Evolutionary conservation across 2,888 invertebrate genomes (phyloP), one percentile per base, ranked within the genome.

Genomic region (Nomada flava): DNA sequence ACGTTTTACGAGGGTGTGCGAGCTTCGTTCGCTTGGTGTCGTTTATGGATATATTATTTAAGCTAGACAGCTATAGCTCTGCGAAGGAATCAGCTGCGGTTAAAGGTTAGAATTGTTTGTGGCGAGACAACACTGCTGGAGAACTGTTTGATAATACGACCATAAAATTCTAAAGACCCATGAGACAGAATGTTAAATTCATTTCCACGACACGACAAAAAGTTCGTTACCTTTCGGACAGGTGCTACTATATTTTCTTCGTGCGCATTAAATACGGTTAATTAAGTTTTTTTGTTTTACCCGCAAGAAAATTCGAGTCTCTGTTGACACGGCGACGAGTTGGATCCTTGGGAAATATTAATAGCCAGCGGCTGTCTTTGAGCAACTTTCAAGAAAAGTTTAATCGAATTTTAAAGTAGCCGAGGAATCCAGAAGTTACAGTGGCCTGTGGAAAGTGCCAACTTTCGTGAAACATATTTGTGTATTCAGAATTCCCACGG

Each of bases 321-420:
- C 47, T 15, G 15, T 47, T 47, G 47, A 47, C 47, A 47, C 20
- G 18, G 23, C 36, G 11, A 42, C 44, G 18, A 26, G 50, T 4
- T 69, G 18, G 20, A 29, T 18, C 42, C 26, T 67, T 47, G n/a
- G 15, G 50, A 57, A 59, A 71, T 76, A 76, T 77, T 79, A 79
- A 79, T 69, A 77, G 18, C 42, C 50, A 13, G 26, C 44, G n/a
- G 5, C 26, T 23, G 26, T 15, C n/a, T 60, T 57, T 47, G 55
- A 20, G 36, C 10, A 63, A 63, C 67, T 64, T 52, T 11, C 13
- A 4, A 18, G 53, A 7, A 10, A 60, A 50, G 64, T 64, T 69
- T 78, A 64, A 79, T 79, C 78, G 78, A 79, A 77, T 78, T 68
- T 64, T 50, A 63, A 77, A 77, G 57, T 50, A 50, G 50, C 42